phyloP scores from a whole-genome alignment of 2,888 invertebrate species.

The Ophraella communa region DNA sequence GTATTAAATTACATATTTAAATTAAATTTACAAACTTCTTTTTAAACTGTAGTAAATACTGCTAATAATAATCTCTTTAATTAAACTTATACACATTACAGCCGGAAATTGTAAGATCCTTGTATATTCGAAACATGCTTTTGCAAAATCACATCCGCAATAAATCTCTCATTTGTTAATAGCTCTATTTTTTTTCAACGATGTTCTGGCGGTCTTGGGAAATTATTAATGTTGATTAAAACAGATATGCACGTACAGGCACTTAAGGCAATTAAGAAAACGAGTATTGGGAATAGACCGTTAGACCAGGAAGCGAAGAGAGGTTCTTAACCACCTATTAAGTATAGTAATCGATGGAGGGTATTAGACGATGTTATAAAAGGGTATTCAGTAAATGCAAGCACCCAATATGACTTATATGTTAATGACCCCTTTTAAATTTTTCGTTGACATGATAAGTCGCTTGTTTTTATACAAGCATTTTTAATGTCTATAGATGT shows the following conservation, averaged over 20 bases:
- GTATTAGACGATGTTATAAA: conserved; percentile 19
- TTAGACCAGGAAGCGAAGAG: conserved; percentile 20
- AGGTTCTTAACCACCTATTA: conserved; percentile 11
- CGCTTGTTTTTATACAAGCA: too few species aligned
- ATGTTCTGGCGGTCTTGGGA: not conserved
- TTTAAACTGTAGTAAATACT: too few species aligned
- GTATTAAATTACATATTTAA: too few species aligned
- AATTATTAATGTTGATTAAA: conserved; percentile 19
- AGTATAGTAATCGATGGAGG: conserved; percentile 10
- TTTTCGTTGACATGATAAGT: too few species aligned
- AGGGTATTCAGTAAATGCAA: conserved; percentile 4
- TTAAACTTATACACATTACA: too few species aligned
- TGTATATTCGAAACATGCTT: too few species aligned
- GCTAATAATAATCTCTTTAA: too few species aligned
- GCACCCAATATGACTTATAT: conserved; percentile 13
- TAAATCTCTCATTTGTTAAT: too few species aligned
- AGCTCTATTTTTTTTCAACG: not conserved
- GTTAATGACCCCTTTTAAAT: not conserved
- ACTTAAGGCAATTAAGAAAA: conserved; percentile 24
- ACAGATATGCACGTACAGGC: conserved; percentile 24
- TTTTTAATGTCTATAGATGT: too few species aligned
- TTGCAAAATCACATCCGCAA: too few species aligned
- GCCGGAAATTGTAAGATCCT: too few species aligned
- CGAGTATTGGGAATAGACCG: conserved; percentile 17
- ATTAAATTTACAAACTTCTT: too few species aligned